phyloP scores from a whole-genome alignment of 2,797 vertebrate species.

The Eulemur mongoz region DNA sequence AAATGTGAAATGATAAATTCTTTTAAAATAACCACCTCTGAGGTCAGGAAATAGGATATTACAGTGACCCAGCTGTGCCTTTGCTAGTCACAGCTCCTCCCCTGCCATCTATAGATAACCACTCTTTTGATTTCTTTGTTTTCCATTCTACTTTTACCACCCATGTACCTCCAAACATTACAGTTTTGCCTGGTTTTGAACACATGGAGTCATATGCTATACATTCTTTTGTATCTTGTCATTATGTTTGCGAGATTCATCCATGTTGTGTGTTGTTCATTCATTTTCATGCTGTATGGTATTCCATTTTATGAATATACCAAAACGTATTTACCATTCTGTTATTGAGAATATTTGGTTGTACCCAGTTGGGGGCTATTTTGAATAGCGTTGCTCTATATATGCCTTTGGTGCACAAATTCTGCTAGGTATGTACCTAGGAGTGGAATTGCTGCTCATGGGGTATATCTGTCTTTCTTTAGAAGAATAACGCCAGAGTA shows the following conservation, averaged over 20 bases:
- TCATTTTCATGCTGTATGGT: not conserved
- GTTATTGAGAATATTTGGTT: not conserved
- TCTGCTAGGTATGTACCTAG: not conserved
- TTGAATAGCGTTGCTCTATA: not conserved
- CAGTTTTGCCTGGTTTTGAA: not conserved
- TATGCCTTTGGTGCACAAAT: not conserved
- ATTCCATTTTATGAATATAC: not conserved
- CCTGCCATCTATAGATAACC: not conserved
- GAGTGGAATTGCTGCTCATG: not conserved
- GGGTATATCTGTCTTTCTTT: not conserved
- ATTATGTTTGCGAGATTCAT: not conserved
- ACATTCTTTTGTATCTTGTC: not conserved
- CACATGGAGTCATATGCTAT: not conserved
- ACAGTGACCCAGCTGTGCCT: not conserved
- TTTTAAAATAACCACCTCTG: not conserved
- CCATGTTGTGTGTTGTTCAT: not conserved
- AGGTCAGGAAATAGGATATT: not conserved
- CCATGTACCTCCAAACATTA: not conserved
- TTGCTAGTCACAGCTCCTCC: not conserved
- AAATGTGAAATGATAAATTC: constrained; percentile 1
- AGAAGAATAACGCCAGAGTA: not conserved
- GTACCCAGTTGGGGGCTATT: not conserved
- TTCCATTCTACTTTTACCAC: constrained; percentile 8
- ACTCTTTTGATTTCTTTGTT: not conserved
- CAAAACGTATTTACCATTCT: not conserved